Percentiles rank a stretch among this genome's conserved stretches.
These are phyloP conservation scores for Pemphredon lugubris DNA, from an alignment of 2,888 invertebrate genomes.

Conservation along the genomic window DNA sequence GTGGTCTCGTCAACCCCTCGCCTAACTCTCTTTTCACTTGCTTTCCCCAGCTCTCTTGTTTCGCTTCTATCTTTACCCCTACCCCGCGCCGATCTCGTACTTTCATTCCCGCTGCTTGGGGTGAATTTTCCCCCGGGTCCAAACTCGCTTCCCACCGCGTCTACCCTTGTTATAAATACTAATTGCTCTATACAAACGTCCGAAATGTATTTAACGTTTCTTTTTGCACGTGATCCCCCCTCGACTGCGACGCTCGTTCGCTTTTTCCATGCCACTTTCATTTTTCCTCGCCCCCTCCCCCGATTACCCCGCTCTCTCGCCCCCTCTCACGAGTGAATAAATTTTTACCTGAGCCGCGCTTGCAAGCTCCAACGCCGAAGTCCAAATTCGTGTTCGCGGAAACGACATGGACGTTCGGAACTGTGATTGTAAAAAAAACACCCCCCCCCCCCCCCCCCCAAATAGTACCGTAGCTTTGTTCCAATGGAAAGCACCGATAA, in stretches of 20 bases:
- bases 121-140: conserved; percentile 42
- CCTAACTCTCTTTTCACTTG: conserved; percentile 49
- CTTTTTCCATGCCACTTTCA: not conserved
- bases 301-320: too few relatives aligned
- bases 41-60: conserved; percentile 10
- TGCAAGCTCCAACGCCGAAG: too few relatives aligned
- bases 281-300: not conserved
- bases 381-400: too few relatives aligned
- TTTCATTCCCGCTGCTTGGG: conserved; percentile 37
- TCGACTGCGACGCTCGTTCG: not conserved
- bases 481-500: too few relatives aligned
- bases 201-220: conserved; percentile 74
- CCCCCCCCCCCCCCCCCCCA: too few relatives aligned
- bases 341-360: too few relatives aligned
- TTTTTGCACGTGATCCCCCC: conserved; percentile 62
- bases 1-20: conserved; percentile 71
- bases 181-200: conserved; percentile 77
- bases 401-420: too few relatives aligned
- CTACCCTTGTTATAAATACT: conserved; percentile 76
- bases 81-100: conserved; percentile 40
- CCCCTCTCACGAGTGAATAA: too few relatives aligned
- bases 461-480: too few relatives aligned
- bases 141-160: conserved; percentile 58
- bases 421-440: too few relatives aligned
- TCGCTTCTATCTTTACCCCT: conserved; percentile 36